Evolutionary conservation across 2,888 invertebrate genomes (phyloP), one percentile per base, ranked within the genome.

Genomic region (Tubulanus polymorphus): DNA sequence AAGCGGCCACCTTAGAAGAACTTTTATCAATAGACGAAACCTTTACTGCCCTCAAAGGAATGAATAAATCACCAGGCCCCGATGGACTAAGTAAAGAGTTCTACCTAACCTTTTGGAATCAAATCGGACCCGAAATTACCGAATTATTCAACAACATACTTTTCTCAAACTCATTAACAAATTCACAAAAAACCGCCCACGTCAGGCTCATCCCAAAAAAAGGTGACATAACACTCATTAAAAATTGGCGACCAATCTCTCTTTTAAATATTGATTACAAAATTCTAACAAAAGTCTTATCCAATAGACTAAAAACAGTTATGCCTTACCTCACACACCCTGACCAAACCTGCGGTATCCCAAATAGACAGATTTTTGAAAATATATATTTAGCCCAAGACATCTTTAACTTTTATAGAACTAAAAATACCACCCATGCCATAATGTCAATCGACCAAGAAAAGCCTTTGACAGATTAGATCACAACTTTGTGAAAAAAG

Each of bases 381-480:
- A 18, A 41, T 18, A 5, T 41, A 3, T 41, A n/a, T n/a, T n/a
- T 25, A 27, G 18, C 41, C 15, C 25, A 35, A 26, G 23, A 32
- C 28, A 28, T 51, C 15, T 25, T 51, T 12, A 23, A 41, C 15
- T 35, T 15, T 51, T 25, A 25, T 5, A 12, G 18, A 20, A 3
- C 35, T 28, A n/a, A 6, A 37, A 26, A 25, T 51, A 27, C 20
- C 12, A 27, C 26, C 12, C 41, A 25, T 28, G 41, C 26, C 18
- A 30, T 54, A 10, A 30, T 48, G 23, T 27, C 30, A 27, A 23
- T 48, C 15, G 54, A 54, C 28, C 49, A 48, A 25, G 48, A 48
- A 37, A 54, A 23, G 54, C 49, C 8, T 54, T 54, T 26, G 54
- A 54, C 37, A 15, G 37, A 32, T 48, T 54, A 8, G 25, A 26